phyloP scores from a whole-genome alignment of 2,113 vertebrate species.

The Apus apus region DNA sequence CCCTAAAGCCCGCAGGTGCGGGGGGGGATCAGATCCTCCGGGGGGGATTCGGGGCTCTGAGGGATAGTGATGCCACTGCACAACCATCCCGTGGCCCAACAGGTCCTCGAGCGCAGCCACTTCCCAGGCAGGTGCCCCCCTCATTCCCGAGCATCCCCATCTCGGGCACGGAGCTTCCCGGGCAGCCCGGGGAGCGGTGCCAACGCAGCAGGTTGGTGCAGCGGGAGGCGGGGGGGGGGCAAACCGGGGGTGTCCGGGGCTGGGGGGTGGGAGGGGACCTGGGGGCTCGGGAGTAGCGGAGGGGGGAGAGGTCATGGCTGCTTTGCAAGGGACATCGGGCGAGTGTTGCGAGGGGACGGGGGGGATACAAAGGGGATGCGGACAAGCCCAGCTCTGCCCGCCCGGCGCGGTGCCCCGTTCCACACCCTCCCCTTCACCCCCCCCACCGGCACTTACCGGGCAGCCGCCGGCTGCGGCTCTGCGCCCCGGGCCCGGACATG shows the following conservation, averaged over 20 bases:
- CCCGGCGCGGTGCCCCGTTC: background rate
- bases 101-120: background rate
- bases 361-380: too few relatives aligned
- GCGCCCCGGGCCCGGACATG: constrained; percentile 37
- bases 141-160: background rate
- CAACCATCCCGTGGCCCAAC: background rate
- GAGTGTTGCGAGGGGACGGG: background rate
- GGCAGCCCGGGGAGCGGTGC: background rate
- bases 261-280: too few relatives aligned
- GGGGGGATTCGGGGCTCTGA: background rate
- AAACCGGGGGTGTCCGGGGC: background rate
- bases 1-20: background rate
- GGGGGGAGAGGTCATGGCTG: background rate
- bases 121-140: background rate
- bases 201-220: background rate
- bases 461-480: constrained; percentile 42
- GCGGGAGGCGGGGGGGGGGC: too few relatives aligned
- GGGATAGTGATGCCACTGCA: background rate
- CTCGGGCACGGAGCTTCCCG: background rate
- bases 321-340: background rate
- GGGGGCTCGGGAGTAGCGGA: too few relatives aligned
- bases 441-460: constrained; percentile 13
- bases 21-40: background rate
- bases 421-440: background rate
- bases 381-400: background rate